phyloP scores from a whole-genome alignment of 2,113 vertebrate genomes.

The Myiopsitta monachus region DNA sequence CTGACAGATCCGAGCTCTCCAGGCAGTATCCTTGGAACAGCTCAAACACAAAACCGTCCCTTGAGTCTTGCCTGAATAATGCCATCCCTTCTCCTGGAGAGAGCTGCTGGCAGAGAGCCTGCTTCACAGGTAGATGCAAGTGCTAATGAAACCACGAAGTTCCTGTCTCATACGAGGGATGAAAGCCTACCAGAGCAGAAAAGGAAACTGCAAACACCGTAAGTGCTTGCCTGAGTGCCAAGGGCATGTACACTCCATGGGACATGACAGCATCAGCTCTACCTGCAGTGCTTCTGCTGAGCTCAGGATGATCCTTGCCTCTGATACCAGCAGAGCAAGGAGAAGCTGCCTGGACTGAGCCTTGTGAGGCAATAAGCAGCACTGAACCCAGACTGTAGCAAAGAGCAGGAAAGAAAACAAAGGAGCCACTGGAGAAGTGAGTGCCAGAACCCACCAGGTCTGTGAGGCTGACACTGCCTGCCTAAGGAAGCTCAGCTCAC shows the following conservation, averaged over 20 bases:
- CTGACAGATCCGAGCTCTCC: background rate
- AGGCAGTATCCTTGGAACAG: background rate
- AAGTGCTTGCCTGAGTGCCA: background rate
- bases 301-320: background rate
- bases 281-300: background rate
- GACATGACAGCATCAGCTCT: background rate
- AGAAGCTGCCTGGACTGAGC: background rate
- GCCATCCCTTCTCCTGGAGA: background rate
- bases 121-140: background rate
- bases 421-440: background rate
- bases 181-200: background rate
- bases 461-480: background rate
- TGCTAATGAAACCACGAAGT: background rate
- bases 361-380: background rate
- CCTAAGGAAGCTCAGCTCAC: background rate
- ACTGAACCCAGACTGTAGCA: background rate
- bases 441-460: background rate
- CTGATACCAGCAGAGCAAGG: background rate
- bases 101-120: background rate
- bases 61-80: background rate
- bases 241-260: rapidly evolving
- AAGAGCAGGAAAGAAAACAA: background rate
- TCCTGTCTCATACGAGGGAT: background rate
- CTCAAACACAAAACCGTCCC: background rate
- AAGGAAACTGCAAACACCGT: background rate